Conservation (phyloP, 1,140 invertebrate genomes). For the Nasonia longicornis region DNA sequence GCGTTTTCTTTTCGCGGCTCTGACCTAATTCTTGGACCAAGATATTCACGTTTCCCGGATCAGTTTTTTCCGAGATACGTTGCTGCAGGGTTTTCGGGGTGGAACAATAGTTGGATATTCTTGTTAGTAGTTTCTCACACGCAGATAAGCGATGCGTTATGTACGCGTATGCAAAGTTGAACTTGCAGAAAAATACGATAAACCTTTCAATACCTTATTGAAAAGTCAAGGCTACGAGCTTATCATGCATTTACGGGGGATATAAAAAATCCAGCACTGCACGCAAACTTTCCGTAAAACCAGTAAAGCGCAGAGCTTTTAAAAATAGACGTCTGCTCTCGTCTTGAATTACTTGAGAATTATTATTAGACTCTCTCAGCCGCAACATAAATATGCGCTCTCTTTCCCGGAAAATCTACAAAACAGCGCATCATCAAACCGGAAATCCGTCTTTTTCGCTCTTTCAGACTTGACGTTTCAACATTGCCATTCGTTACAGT, state of each 20-base stretch:
- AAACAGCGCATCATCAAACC: no score
- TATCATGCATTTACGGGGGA: not conserved
- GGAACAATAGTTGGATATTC: not conserved
- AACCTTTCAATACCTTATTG: no score
- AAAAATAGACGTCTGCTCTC: not conserved
- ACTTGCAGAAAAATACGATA: no score
- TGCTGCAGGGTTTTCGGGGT: not conserved
- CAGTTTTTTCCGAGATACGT: not conserved
- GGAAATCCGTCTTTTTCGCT: not conserved
- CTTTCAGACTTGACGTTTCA: not conserved
- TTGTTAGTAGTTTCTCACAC: no score
- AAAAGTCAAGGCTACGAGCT: no score
- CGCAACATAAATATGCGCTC: no score
- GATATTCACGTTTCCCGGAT: not conserved
- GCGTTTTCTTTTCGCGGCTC: conserved; percentile 2
- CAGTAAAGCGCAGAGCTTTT: not conserved
- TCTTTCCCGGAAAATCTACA: not conserved
- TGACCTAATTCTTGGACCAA: conserved; percentile 21
- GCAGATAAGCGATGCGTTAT: no score
- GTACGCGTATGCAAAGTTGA: no score
- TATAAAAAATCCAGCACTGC: not conserved
- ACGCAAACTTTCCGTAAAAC: not conserved
- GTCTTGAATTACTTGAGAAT: not conserved
- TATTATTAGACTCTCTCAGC: not conserved
- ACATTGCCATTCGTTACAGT: not conserved